Evolutionary conservation across 2,797 vertebrate genomes (phyloP).

Genomic region (Cichlasoma orientale): DNA sequence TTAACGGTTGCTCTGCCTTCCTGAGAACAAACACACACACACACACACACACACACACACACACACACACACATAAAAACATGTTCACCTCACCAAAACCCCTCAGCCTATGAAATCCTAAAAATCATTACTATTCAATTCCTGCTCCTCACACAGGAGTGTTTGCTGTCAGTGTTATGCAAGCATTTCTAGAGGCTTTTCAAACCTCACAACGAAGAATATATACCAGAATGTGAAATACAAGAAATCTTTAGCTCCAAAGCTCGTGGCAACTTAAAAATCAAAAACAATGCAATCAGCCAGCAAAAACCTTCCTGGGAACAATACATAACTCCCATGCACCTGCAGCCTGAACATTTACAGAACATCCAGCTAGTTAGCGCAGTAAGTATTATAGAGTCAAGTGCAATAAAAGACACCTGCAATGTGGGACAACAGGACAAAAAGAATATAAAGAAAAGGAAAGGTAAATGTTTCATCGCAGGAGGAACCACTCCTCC

Average conservation of each 20-base stretch:
- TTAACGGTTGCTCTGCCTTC: conserved; percentile 99
- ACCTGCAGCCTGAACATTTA: not conserved
- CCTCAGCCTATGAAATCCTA: conserved; percentile 25
- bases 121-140: not conserved
- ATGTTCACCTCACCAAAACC: conserved; percentile 14
- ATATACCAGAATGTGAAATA: not conserved
- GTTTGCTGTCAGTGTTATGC: conserved; percentile 3
- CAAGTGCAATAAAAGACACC: conserved; percentile 44
- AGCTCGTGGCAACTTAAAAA: not conserved
- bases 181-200: conserved; percentile 7
- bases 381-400: conserved; percentile 2
- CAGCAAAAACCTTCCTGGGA: not conserved
- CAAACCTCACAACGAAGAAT: not conserved
- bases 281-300: not conserved
- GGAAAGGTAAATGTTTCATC: conserved; percentile 69
- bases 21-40: conserved; percentile 70
- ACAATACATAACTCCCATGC: not conserved
- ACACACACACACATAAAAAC: too few species aligned
- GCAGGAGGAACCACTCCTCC: conserved; percentile 54
- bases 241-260: not conserved
- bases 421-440: conserved; percentile 21
- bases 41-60: not conserved
- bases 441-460: conserved; percentile 6
- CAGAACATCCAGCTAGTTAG: not conserved
- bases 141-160: not conserved